These are phyloP conservation scores for Agrenia bidenticulata DNA, from an alignment of 2,888 invertebrate species.

Conservation along the genomic window DNA sequence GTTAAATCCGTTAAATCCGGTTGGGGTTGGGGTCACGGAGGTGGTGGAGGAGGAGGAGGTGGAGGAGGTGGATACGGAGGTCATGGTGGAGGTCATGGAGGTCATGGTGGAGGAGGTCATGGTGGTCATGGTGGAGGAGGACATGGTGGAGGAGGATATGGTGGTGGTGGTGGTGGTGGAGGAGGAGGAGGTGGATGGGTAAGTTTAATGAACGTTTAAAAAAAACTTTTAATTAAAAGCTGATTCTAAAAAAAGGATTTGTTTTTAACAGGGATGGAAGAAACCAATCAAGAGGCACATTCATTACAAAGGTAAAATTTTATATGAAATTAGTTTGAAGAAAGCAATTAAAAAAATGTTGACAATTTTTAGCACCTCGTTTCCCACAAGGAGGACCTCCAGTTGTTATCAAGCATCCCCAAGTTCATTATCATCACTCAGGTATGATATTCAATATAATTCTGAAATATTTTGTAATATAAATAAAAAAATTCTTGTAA, in stretches of 20 bases:
- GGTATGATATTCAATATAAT: background rate
- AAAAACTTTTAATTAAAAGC: too few species aligned
- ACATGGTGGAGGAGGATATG: conserved; percentile 14
- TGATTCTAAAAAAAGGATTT: too few species aligned
- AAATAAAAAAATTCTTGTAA: too few species aligned
- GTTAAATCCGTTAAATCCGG: conserved; percentile 36
- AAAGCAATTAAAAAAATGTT: too few species aligned
- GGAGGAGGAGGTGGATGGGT: conserved; percentile 33
- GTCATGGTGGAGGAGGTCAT: conserved; percentile 21
- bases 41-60: conserved; percentile 28
- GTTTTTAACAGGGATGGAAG: conserved; percentile 35
- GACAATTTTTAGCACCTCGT: conserved; percentile 14
- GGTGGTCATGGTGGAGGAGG: conserved; percentile 24
- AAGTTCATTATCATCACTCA: conserved; percentile 12
- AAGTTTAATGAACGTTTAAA: too few species aligned
- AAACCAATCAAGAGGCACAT: conserved; percentile 35
- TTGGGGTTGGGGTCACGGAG: conserved; percentile 29
- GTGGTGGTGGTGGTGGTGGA: conserved; percentile 28
- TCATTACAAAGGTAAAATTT: conserved; percentile 22
- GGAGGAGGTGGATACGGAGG: conserved; percentile 30
- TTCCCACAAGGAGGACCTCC: conserved; percentile 37
- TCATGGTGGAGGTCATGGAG: conserved; percentile 19
- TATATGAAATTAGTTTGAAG: too few species aligned
- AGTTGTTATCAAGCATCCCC: conserved; percentile 37
- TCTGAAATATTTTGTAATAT: background rate